Evolutionary conservation across 2,888 invertebrate genomes (phyloP).

Genomic region (Trissolcus brochymenae): DNA sequence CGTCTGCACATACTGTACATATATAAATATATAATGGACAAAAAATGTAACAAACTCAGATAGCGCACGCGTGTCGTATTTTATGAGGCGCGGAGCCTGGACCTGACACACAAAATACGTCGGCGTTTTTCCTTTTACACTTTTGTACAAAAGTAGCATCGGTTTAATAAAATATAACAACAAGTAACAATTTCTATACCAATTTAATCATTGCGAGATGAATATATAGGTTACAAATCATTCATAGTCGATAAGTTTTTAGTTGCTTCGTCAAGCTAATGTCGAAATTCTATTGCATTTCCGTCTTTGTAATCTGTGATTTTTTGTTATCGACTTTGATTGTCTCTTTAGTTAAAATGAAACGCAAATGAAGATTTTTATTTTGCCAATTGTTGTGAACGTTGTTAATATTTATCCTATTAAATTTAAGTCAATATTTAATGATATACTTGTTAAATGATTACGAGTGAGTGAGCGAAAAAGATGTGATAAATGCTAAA

Average conservation of each 20-base stretch:
- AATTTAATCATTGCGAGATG: too few relatives aligned
- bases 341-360: neutral
- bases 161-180: slow-evolving; percentile 29
- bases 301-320: slow-evolving; percentile 6
- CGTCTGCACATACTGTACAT: slow-evolving; percentile 54
- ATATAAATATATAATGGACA: slow-evolving; percentile 29
- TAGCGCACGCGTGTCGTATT: slow-evolving; percentile 29
- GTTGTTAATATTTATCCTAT: too few relatives aligned
- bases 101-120: slow-evolving; percentile 3
- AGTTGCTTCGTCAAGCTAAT: slow-evolving; percentile 16
- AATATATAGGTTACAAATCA: slow-evolving; percentile 1
- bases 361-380: too few relatives aligned
- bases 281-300: slow-evolving; percentile 9
- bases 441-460: too few relatives aligned
- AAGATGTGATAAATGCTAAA: too few relatives aligned
- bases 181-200: too few relatives aligned
- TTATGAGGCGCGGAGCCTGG: slow-evolving; percentile 9
- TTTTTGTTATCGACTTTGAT: neutral
- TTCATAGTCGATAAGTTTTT: slow-evolving; percentile 2
- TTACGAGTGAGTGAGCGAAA: too few relatives aligned
- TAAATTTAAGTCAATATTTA: too few relatives aligned
- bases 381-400: too few relatives aligned
- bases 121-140: slow-evolving; percentile 55
- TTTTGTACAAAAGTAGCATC: slow-evolving; percentile 56
- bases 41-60: slow-evolving; percentile 13